Evolutionary conservation across 2,113 vertebrate genomes (phyloP).

Genomic region (Sphyrna mokarran): DNA sequence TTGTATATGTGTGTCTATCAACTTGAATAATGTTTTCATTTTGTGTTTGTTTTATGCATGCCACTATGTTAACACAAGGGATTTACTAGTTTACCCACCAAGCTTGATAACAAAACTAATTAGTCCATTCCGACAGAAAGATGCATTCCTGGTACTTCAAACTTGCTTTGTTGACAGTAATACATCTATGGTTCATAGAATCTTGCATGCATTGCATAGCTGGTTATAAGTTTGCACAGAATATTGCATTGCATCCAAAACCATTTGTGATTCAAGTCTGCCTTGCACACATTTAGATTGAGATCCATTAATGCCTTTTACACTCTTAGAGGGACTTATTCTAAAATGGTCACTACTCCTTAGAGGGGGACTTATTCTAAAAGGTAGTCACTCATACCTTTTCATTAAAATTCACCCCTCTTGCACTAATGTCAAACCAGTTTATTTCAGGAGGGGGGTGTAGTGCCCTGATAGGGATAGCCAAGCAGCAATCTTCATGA

Average conservation of each 20-base stretch:
- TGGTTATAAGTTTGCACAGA: not conserved
- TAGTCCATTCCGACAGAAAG: not conserved
- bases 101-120: not conserved
- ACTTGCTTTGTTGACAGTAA: not conserved
- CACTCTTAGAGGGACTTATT: not conserved
- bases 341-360: not conserved
- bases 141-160: not conserved
- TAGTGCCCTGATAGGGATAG: not conserved
- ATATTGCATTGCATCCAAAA: not conserved
- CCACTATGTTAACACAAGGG: not conserved
- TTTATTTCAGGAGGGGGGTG: not conserved
- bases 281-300: not conserved
- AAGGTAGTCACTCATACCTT: not conserved
- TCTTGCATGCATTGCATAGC: not conserved
- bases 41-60: not conserved
- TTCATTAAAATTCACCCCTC: not conserved
- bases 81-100: not conserved
- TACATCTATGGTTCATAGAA: not conserved
- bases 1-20: not conserved
- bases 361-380: not conserved
- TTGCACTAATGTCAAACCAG: not conserved
- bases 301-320: too few species aligned
- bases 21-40: not conserved
- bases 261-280: not conserved
- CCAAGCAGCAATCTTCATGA: not conserved